Base-by-base conservation (phyloP, 2,797 vertebrate genomes). In the Odontamblyopus rebecca region DNA sequence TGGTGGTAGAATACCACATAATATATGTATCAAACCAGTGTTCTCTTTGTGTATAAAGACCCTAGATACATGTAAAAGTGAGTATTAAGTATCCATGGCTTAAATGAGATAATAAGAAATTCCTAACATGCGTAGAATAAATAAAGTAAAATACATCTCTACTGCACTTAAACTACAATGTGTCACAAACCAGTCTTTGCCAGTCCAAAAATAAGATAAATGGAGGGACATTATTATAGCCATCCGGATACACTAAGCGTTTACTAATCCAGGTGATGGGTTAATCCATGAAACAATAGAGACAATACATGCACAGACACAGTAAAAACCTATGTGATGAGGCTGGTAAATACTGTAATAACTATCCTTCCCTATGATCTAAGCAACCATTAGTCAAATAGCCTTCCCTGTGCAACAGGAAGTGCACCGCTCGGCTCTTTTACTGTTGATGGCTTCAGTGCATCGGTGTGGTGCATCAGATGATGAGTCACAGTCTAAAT, bases 401-500 rank as follows among this genome's bases (percentile, higher is more conserved):
- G 69, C 71, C 80, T 61, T 85, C 54, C 59, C 67, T 70, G 60
- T 18, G 48, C 74, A 84, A 78, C 61, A 69, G 60, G 26, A 75
- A 74, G 53, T 38, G 48, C 72, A 76, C 68, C 73, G 67, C 54
- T 18, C n/a, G 68, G 73, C 64, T 67, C 59, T 79, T 81, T 84
- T 74, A 78, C 75, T 69, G 77, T 29, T 56, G 59, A 6, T 38
- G 65, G 68, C 77, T n/a, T 19, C 71, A 63, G 69, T 77, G 82
- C 44, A 48, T 48, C 13, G 44, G 44, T 15, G 44, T 48, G 13
- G 44, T 48, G 44, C 83, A 77, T 88, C 80, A 88, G 76, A 79
- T 85, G 82, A 85, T 91, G 89, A 89, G 82, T 90, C 86, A 89
- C 79, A 77, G 85, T 53, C 76, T 73, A 86, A 86, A 83, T 85